Evolutionary conservation across 1,140 invertebrate genomes (phyloP).

Genomic region (Pteromalus puparum): DNA sequence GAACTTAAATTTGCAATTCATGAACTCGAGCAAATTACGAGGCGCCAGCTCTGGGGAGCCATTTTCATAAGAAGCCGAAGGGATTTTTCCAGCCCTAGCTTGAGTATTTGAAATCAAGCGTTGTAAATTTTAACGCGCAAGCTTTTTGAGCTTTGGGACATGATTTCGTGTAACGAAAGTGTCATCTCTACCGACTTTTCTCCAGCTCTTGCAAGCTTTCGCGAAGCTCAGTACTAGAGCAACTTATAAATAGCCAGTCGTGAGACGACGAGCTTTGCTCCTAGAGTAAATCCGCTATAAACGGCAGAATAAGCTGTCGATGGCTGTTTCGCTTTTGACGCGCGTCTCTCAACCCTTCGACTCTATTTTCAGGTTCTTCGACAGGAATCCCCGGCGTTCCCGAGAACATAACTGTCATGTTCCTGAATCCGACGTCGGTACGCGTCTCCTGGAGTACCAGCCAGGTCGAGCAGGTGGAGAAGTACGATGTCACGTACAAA

Average conservation of each 20-base stretch:
- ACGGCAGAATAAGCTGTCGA: background rate
- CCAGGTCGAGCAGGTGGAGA: conserved; percentile 83
- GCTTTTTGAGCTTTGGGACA: too few relatives aligned
- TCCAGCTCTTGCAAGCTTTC: background rate
- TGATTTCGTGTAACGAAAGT: too few relatives aligned
- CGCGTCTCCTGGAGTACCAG: conserved; percentile 89
- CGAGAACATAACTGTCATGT: conserved; percentile 90
- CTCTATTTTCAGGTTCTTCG: conserved; percentile 82
- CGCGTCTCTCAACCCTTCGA: conserved; percentile 56
- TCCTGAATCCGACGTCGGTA: conserved; percentile 87
- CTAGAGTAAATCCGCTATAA: background rate
- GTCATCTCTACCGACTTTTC: too few relatives aligned
- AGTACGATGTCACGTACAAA: conserved; percentile 90
- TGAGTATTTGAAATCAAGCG: conserved; percentile 7
- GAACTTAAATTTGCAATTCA: conserved; percentile 14
- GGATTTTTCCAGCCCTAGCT: background rate
- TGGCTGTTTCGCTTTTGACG: background rate
- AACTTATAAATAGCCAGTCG: background rate
- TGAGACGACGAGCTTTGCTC: too few relatives aligned
- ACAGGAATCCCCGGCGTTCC: conserved; percentile 83
- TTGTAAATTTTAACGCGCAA: conserved; percentile 39
- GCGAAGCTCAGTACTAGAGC: too few relatives aligned
- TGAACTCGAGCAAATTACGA: background rate
- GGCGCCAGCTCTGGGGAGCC: background rate
- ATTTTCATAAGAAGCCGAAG: background rate